phyloP scores from a whole-genome alignment of 2,888 invertebrate species.

The Amorpha juglandis region DNA sequence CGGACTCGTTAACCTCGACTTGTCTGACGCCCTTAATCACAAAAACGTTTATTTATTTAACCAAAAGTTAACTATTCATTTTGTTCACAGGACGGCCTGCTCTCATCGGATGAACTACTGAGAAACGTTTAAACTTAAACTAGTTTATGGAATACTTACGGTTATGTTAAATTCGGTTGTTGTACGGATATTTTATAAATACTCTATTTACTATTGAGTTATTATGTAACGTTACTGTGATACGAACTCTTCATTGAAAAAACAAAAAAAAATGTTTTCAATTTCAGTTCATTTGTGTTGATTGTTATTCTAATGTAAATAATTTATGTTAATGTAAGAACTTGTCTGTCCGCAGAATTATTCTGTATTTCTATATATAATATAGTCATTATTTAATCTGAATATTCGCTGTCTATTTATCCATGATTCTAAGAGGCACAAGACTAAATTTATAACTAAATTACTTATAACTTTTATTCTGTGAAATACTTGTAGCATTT shows the following conservation, averaged over 20 bases:
- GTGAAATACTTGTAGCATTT: slow-evolving; percentile 31
- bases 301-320: slow-evolving; percentile 65
- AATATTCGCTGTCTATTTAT: slow-evolving; percentile 30
- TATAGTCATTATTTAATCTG: slow-evolving; percentile 32
- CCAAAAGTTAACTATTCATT: slow-evolving; percentile 22
- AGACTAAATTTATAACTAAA: slow-evolving; percentile 55
- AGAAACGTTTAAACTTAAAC: slow-evolving; percentile 68
- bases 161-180: slow-evolving; percentile 48
- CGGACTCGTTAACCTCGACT: not conserved
- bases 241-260: slow-evolving; percentile 58
- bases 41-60: not conserved
- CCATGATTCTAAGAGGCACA: slow-evolving; percentile 60
- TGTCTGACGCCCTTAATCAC: not conserved
- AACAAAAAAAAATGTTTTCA: slow-evolving; percentile 43
- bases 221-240: slow-evolving; percentile 73
- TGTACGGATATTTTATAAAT: slow-evolving; percentile 48
- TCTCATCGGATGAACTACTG: slow-evolving; percentile 83
- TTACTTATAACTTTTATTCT: not conserved
- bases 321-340: slow-evolving; percentile 57
- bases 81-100: slow-evolving; percentile 82
- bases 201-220: slow-evolving; percentile 49
- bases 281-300: slow-evolving; percentile 27
- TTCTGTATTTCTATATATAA: slow-evolving; percentile 34
- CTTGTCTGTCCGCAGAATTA: slow-evolving; percentile 66
- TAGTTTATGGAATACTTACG: slow-evolving; percentile 22